Conservation (phyloP, 2,113 vertebrate genomes). For the Tauraco erythrolophus region DNA sequence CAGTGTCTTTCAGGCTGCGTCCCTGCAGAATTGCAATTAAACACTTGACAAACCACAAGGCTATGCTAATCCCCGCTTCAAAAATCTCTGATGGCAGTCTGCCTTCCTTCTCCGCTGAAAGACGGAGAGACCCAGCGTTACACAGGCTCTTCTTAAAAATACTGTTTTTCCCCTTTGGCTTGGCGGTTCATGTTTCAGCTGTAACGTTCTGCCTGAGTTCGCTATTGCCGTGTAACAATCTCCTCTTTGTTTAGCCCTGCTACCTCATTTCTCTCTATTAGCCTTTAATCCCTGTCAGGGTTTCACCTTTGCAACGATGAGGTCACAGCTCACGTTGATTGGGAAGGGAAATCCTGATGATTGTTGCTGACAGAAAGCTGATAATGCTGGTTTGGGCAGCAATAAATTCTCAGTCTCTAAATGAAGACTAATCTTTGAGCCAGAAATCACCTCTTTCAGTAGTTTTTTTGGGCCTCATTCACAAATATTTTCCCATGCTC, state of each 20-base stretch:
- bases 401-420: slow-evolving; percentile 70
- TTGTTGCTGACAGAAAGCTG: slow-evolving; percentile 74
- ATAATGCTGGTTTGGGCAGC: slow-evolving; percentile 70
- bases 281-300: slow-evolving; percentile 77
- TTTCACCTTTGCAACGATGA: slow-evolving; percentile 70
- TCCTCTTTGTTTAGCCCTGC: slow-evolving; percentile 66
- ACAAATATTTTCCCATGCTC: slow-evolving; percentile 75
- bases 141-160: slow-evolving; percentile 1
- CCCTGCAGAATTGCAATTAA: slow-evolving; percentile 59
- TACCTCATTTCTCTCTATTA: slow-evolving; percentile 69
- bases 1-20: slow-evolving; percentile 24
- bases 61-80: slow-evolving; percentile 39
- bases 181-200: slow-evolving; percentile 18
- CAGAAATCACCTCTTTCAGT: slow-evolving; percentile 58
- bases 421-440: slow-evolving; percentile 72
- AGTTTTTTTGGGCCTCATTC: slow-evolving; percentile 50
- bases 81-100: neutral
- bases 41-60: slow-evolving; percentile 58
- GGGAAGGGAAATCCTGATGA: slow-evolving; percentile 72
- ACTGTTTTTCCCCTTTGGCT: neutral
- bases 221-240: slow-evolving; percentile 41
- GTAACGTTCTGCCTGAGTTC: slow-evolving; percentile 5
- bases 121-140: neutral
- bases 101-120: slow-evolving; percentile 16
- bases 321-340: slow-evolving; percentile 74